A percentile compares a stretch with the other conserved stretches of the same genome.
These are phyloP conservation scores for Acanthurus lineatus DNA, from an alignment of 2,797 vertebrate genomes.

Conservation along the genomic window DNA sequence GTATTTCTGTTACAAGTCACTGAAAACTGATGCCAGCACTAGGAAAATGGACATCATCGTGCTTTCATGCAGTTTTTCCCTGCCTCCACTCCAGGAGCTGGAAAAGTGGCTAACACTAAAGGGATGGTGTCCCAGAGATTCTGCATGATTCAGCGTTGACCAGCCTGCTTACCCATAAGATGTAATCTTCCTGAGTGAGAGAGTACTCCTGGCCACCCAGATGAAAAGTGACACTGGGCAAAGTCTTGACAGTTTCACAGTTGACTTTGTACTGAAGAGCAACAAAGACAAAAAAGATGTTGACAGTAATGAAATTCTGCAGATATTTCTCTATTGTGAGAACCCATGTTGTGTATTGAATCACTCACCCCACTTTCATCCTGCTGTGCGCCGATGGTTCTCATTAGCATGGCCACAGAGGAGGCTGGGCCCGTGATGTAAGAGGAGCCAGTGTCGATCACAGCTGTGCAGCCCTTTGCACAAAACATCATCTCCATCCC, in stretches of 20 bases:
- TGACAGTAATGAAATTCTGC: constrained; percentile 2
- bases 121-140: neutral
- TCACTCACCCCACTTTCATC: constrained; percentile 87
- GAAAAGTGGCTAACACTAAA: no score
- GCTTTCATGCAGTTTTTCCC: no score
- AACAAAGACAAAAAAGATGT: constrained; percentile 8
- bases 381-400: constrained; percentile 90
- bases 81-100: no score
- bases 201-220: constrained; percentile 89
- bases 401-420: constrained; percentile 89
- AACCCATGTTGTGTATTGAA: constrained; percentile 45
- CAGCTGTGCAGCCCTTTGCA: constrained; percentile 89
- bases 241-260: constrained; percentile 88
- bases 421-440: constrained; percentile 94
- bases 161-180: constrained; percentile 88
- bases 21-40: no score
- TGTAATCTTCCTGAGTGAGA: constrained; percentile 90
- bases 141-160: neutral
- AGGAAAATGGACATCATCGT: no score
- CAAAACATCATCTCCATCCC: constrained; percentile 89
- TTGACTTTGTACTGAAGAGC: constrained; percentile 89
- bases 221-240: constrained; percentile 94
- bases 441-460: constrained; percentile 95
- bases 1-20: no score
- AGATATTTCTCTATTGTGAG: constrained; percentile 7